Evolutionary conservation across 1,140 invertebrate species (phyloP).

Genomic region (Micrasema minimum): DNA sequence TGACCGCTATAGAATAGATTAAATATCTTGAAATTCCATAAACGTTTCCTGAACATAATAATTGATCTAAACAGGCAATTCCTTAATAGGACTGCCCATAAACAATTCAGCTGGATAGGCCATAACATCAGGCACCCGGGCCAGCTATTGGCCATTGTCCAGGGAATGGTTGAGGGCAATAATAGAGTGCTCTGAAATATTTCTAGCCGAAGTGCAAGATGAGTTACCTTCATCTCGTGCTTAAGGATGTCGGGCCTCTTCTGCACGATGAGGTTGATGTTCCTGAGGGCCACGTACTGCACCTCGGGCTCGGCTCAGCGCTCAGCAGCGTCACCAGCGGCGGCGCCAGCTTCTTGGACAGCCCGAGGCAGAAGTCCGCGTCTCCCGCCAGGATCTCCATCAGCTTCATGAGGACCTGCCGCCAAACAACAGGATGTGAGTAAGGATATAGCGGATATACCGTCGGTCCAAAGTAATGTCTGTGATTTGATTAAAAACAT

Average conservation of each 20-base stretch:
- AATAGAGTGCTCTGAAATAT: neutral
- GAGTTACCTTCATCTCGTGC: slow-evolving; percentile 97
- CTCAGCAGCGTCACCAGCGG: slow-evolving; percentile 98
- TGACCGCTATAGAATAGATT: too few relatives aligned
- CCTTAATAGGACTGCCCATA: too few relatives aligned
- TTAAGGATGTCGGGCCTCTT: slow-evolving; percentile 99
- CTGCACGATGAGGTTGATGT: slow-evolving; percentile 99
- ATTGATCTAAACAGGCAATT: too few relatives aligned
- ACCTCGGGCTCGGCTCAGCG: slow-evolving; percentile 98
- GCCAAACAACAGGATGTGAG: slow-evolving; percentile 3
- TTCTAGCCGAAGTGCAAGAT: neutral
- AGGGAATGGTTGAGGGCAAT: neutral
- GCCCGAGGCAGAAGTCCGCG: slow-evolving; percentile 92
- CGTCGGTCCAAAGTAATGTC: too few relatives aligned
- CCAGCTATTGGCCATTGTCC: too few relatives aligned
- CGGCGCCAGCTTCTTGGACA: slow-evolving; percentile 97
- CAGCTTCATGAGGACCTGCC: slow-evolving; percentile 90
- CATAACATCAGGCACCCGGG: too few relatives aligned
- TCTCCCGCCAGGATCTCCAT: slow-evolving; percentile 96
- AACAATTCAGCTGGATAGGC: too few relatives aligned
- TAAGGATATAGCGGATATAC: too few relatives aligned
- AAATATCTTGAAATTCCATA: too few relatives aligned
- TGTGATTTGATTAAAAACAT: too few relatives aligned
- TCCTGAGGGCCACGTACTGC: slow-evolving; percentile 97
- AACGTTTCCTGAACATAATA: too few relatives aligned